A percentile compares a stretch with the other conserved stretches of the same genome.
phyloP scores from a whole-genome alignment of 2,797 vertebrate species.

The Heterohyrax brucei region DNA sequence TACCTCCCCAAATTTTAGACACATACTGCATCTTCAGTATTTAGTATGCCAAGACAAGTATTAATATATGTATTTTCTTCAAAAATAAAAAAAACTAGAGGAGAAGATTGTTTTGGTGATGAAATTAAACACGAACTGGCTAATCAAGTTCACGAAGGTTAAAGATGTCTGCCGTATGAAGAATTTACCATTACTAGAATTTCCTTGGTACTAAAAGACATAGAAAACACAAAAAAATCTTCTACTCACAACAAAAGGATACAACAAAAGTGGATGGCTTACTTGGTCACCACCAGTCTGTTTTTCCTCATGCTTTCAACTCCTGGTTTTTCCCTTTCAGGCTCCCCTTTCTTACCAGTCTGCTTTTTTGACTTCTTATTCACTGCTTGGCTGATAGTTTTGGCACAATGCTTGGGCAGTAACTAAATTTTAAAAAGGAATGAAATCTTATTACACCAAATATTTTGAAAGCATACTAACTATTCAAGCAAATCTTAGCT shows the following conservation, averaged over 20 bases:
- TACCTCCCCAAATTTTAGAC: not conserved
- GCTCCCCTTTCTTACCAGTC: conserved; percentile 97
- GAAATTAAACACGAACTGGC: conserved; percentile 41
- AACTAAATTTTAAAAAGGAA: conserved; percentile 91
- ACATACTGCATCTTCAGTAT: not conserved
- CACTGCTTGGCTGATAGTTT: conserved; percentile 99
- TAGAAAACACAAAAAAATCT: not conserved
- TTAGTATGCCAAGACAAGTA: conserved; percentile 34
- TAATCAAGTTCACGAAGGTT: conserved; percentile 23
- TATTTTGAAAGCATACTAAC: conserved; percentile 51
- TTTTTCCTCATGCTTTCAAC: conserved; percentile 99
- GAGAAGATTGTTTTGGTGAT: not conserved
- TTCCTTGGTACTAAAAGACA: conserved; percentile 20
- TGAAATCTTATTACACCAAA: conserved; percentile 68
- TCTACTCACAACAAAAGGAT: not conserved
- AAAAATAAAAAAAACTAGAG: conserved; percentile 49
- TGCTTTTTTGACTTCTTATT: conserved; percentile 99
- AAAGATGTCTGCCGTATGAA: conserved; percentile 33
- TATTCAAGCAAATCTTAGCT: not conserved
- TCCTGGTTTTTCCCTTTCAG: conserved; percentile 98
- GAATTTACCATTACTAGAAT: conserved; percentile 26
- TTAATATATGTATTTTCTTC: conserved; percentile 10
- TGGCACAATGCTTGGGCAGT: conserved; percentile 99
- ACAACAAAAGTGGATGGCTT: conserved; percentile 82
- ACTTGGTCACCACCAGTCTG: conserved; percentile 94